Base-by-base conservation (phyloP, 1,140 invertebrate species). In the Armadillidium nasatum region DNA sequence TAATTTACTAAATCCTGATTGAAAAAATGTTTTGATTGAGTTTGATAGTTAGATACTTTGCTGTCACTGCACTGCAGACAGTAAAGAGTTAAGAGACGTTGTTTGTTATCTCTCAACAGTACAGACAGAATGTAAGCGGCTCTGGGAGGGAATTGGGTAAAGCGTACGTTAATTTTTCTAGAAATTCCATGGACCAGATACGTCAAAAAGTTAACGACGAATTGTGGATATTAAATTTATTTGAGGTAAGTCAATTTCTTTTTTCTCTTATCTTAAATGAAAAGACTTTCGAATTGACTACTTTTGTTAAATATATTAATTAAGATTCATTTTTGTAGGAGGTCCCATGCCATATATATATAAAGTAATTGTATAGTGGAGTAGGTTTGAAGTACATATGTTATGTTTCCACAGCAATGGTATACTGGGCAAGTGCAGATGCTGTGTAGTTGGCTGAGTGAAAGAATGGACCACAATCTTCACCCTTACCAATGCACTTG, bases 401-500 rank as follows among this genome's bases (percentile, higher is more conserved):
- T 66, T 22, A 66, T 66, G 19, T 23, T 60, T 73, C 21, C 86
- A 44, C 80, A 93, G 91, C 91, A 94, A 86, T 99, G 97, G 96
- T 99, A 99, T 86, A 91, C 91, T 19, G 90, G 89, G 78, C 97
- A 99, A 87, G 93, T 99, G 83, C 92, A 92, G 83, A 90, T 97
- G 88, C 89, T 99, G 60, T 95, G 92, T 86, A 95, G 91, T 81
- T 99, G 97, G 97, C 86, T 99, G 69, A 92, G 90, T 2, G 97
- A 99, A 83, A 88, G 97, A 81, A 86, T 96, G 78, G 95, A 97
- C 85, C 93, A 96, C 82, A 94, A 94, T 76, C 87, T 99, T 74
- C 96, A 99, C 88, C 91, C 93, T 70, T 97, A 97, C 85, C 97
- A 99, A 87, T 94, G 97, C 83, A 95, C 94, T 77, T 98, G 96